Evolutionary conservation across 1,140 invertebrate species (phyloP).

Genomic region (Coenobita brevimanus): DNA sequence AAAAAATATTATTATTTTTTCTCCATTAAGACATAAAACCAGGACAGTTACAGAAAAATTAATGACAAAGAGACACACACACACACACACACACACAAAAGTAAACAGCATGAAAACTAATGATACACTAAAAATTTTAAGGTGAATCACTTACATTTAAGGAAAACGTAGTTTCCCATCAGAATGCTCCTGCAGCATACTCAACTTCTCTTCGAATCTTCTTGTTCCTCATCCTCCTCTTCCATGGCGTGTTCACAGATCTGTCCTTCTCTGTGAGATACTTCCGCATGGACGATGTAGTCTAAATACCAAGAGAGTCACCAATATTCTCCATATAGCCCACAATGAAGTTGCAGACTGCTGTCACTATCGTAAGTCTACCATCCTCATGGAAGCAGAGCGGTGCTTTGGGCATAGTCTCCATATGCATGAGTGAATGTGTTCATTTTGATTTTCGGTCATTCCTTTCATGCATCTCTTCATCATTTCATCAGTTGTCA

Average conservation of each 20-base stretch:
- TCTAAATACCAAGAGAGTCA: not conserved
- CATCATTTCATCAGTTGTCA: conserved; percentile 33
- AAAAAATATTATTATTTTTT: too few species aligned
- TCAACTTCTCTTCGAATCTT: not conserved
- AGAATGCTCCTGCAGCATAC: not conserved
- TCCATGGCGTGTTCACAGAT: not conserved
- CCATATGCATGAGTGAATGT: conserved; percentile 21
- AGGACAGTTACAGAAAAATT: too few species aligned
- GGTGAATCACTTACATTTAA: not conserved
- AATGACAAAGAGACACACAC: too few species aligned
- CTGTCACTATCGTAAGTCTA: not conserved
- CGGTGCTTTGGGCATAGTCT: conserved; percentile 8
- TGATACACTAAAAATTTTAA: not conserved
- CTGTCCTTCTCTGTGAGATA: not conserved
- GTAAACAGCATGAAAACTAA: not conserved
- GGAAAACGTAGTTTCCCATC: not conserved
- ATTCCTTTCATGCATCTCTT: conserved; percentile 22
- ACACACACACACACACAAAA: too few species aligned
- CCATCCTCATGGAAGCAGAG: not conserved
- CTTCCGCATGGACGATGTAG: conserved; percentile 1
- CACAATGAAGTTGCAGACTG: not conserved
- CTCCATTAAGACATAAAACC: not conserved
- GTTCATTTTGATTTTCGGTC: conserved; percentile 28
- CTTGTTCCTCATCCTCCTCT: not conserved
- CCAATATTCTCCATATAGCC: not conserved